Percentiles rank a stretch among this genome's conserved stretches.
Conservation (phyloP, 2,797 vertebrate species). For the Erpetoichthys calabaricus region DNA sequence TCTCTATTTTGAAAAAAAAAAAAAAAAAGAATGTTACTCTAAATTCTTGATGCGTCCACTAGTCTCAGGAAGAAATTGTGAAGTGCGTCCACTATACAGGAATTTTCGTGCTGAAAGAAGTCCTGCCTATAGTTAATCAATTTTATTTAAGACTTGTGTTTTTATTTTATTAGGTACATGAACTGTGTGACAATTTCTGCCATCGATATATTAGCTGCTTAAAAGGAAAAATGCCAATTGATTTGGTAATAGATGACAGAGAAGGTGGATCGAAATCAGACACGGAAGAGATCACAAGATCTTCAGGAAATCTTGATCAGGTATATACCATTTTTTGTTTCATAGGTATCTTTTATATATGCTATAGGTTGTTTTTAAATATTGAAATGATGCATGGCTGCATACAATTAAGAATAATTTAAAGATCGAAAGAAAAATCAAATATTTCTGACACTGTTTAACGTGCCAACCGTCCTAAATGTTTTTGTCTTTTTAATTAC, state of each 20-base stretch:
- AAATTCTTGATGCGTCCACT: constrained; percentile 52
- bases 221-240: constrained; percentile 99
- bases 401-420: constrained; percentile 91
- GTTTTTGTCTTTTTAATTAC: too few species aligned
- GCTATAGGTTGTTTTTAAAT: constrained; percentile 17
- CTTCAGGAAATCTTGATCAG: constrained; percentile 92
- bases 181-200: constrained; percentile 99
- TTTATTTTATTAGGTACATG: constrained; percentile 76
- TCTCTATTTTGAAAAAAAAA: constrained; percentile 82
- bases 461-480: too few species aligned
- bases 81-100: constrained; percentile 48
- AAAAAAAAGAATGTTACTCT: constrained; percentile 56
- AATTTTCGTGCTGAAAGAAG: constrained; percentile 49
- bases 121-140: constrained; percentile 55
- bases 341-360: background rate
- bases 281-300: constrained; percentile 96
- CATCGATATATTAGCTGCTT: constrained; percentile 99
- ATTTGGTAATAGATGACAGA: constrained; percentile 98
- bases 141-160: constrained; percentile 46
- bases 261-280: constrained; percentile 97
- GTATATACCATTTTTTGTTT: constrained; percentile 48
- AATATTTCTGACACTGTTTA: constrained; percentile 55
- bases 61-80: constrained; percentile 51
- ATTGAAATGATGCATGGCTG: constrained; percentile 48
- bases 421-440: constrained; percentile 85